phyloP scores from a whole-genome alignment of 2,888 invertebrate genomes.

The Heliconius charithonia region DNA sequence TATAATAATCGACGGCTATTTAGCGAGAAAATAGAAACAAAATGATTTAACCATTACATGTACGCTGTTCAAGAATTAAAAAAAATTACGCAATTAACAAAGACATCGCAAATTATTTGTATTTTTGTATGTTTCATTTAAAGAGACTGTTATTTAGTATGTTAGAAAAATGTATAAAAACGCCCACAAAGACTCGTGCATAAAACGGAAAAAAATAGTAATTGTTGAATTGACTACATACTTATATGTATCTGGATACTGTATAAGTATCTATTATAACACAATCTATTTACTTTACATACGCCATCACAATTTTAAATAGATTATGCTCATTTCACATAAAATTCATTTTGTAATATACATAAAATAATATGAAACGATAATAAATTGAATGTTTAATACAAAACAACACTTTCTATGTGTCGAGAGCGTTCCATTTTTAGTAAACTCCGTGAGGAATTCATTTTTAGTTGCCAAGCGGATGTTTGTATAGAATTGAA shows the following conservation, averaged over 20 bases:
- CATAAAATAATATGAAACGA: slow-evolving; percentile 9
- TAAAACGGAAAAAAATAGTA: slow-evolving; percentile 41
- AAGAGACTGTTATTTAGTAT: neutral
- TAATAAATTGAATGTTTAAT: slow-evolving; percentile 52
- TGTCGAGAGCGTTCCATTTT: slow-evolving; percentile 76
- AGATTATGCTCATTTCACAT: neutral
- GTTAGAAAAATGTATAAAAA: slow-evolving; percentile 11
- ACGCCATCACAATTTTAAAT: neutral
- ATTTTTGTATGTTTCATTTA: neutral
- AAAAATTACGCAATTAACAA: neutral
- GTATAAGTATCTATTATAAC: neutral
- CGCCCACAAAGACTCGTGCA: slow-evolving; percentile 31
- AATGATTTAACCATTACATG: slow-evolving; percentile 8
- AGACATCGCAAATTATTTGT: neutral
- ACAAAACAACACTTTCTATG: slow-evolving; percentile 74
- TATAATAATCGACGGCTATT: slow-evolving; percentile 36
- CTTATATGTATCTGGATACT: neutral
- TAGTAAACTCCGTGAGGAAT: slow-evolving; percentile 64
- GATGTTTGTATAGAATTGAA: slow-evolving; percentile 55
- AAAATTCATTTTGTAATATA: neutral
- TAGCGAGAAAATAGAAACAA: slow-evolving; percentile 40
- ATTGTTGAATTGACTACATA: slow-evolving; percentile 7
- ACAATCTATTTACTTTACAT: neutral
- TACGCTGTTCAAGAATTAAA: neutral
- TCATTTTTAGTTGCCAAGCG: slow-evolving; percentile 68